A percentile compares a stretch with the other conserved stretches of the same genome.
These are phyloP conservation scores for Periphyllus acericola DNA, from an alignment of 2,888 invertebrate species.

Conservation along the genomic window DNA sequence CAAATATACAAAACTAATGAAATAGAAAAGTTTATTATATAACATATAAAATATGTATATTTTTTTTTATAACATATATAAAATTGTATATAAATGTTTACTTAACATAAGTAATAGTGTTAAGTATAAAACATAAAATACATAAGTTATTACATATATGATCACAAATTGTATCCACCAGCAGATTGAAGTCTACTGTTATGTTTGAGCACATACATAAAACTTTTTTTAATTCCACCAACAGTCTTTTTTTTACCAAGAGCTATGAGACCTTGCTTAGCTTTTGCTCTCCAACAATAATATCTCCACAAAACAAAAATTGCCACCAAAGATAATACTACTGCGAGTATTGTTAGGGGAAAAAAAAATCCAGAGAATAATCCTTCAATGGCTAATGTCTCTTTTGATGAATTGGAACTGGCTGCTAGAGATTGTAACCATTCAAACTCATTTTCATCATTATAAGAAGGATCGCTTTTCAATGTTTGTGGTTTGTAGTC, in stretches of 20 bases:
- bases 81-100: no score
- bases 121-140: no score
- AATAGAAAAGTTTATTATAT: no score
- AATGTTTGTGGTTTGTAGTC: constrained; percentile 47
- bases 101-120: no score
- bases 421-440: constrained; percentile 18
- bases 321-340: constrained; percentile 26
- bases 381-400: background rate
- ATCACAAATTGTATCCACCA: constrained; percentile 54
- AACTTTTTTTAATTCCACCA: constrained; percentile 57
- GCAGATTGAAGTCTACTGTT: constrained; percentile 49
- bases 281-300: constrained; percentile 55
- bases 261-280: constrained; percentile 48
- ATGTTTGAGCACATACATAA: constrained; percentile 52
- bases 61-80: no score
- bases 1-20: no score
- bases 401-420: constrained; percentile 4
- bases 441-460: constrained; percentile 3
- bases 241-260: constrained; percentile 56
- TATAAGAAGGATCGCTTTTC: constrained; percentile 18
- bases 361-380: constrained; percentile 24
- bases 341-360: background rate
- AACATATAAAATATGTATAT: no score
- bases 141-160: background rate
- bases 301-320: constrained; percentile 40